Evolutionary conservation across 2,888 invertebrate genomes (phyloP), one percentile per base, ranked within the genome.

Genomic region (Lacanobia wlatinum): DNA sequence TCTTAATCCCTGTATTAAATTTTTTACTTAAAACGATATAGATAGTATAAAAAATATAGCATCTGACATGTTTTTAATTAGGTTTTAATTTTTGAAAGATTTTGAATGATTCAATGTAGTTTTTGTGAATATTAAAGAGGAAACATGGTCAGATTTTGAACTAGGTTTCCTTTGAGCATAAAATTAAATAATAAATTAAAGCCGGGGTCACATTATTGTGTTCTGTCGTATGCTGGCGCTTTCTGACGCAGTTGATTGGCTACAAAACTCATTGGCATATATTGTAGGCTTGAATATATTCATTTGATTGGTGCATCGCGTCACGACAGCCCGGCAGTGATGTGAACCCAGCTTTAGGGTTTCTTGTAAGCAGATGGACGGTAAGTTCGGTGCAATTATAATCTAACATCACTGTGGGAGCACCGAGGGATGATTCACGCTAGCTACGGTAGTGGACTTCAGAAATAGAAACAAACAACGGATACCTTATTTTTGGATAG

Each of bases 1-100:
- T 52, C 84, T 73, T 83, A 83, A 56, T 34, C 78, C 76, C 69
- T 78, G 81, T 75, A 63, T 66, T 50, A 28, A 61, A 58, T 38
- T 21, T 12, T 18, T 38, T 23, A 70, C 53, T 65, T 34, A 46
- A 61, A 76, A 66, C 55, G 8, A 52, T 9, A 61, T 9, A n/a
- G 52, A 61, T 9, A n/a, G 38, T 80, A 61, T 43, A 65, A 64
- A 63, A 72, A 69, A 73, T 43, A 72, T 52, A 48, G 2, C 28
- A 64, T 64, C 59, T 40, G 40, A 66, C 55, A 63, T 65, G 14
- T 58, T 46, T 40, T 21, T 58, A 48, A 12, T 12, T 40, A 40
- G 65, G 71, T 66, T 65, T 58, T 23, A 18, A 1, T 7, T 48
- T 50, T 46, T 50, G 56, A 50, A 70, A 58, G 2, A 18, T 34